A percentile compares a stretch with the other conserved stretches of the same genome.
phyloP scores from a whole-genome alignment of 2,888 invertebrate species.

The Rhorus exstirpatorius region DNA sequence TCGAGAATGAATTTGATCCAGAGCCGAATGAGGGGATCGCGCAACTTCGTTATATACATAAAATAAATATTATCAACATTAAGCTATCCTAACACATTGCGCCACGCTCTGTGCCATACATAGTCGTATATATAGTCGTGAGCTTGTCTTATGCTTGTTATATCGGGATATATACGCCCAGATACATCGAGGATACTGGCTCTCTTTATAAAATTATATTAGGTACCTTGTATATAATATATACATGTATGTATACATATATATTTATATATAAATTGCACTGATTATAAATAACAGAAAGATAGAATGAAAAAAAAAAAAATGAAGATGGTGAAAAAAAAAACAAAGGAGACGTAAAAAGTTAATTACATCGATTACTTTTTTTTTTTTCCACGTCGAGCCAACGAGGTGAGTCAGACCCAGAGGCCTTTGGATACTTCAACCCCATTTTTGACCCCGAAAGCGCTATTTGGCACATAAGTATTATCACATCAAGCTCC shows the following conservation, averaged over 20 bases:
- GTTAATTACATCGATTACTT: slow-evolving; percentile 70
- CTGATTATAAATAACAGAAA: slow-evolving; percentile 84
- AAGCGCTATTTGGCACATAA: slow-evolving; percentile 86
- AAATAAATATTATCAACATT: slow-evolving; percentile 86
- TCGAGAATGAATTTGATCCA: slow-evolving; percentile 67
- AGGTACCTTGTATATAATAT: slow-evolving; percentile 84
- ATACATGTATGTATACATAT: slow-evolving; percentile 33
- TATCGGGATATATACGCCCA: slow-evolving; percentile 72
- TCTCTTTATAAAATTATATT: slow-evolving; percentile 85
- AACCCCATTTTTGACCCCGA: slow-evolving; percentile 75
- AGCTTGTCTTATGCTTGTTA: slow-evolving; percentile 52
- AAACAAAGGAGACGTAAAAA: slow-evolving; percentile 77
- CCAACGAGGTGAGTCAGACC: slow-evolving; percentile 79
- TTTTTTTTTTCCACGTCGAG: slow-evolving; percentile 75
- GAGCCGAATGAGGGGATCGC: slow-evolving; percentile 81
- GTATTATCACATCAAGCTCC: slow-evolving; percentile 84
- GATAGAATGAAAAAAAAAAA: slow-evolving; percentile 63
- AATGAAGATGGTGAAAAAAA: slow-evolving; percentile 68
- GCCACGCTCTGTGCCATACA: slow-evolving; percentile 67
- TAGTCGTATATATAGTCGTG: slow-evolving; percentile 14
- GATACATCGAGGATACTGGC: slow-evolving; percentile 85
- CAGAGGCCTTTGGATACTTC: slow-evolving; percentile 70
- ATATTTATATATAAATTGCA: slow-evolving; percentile 79
- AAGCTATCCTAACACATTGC: slow-evolving; percentile 83
- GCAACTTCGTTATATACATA: slow-evolving; percentile 85